phyloP scores from a whole-genome alignment of 2,797 vertebrate species.

The Melopsittacus undulatus region DNA sequence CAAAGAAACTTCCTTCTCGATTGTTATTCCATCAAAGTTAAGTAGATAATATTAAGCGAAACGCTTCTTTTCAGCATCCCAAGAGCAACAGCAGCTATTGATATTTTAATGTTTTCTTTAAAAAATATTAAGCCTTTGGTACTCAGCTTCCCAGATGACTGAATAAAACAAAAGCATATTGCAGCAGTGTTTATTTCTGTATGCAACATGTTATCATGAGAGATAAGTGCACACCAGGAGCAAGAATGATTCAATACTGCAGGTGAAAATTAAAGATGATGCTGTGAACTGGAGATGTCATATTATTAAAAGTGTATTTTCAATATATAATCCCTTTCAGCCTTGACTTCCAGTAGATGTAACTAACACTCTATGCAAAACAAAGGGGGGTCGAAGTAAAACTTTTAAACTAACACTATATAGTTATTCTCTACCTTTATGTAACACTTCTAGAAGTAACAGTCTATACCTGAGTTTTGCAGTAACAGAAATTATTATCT shows the following conservation, averaged over 20 bases:
- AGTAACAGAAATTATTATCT: neutral
- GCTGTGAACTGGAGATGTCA: neutral
- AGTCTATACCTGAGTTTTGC: neutral
- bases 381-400: neutral
- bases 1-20: constrained; percentile 9
- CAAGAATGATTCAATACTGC: neutral
- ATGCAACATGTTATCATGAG: neutral
- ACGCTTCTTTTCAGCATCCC: constrained; percentile 2
- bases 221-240: neutral
- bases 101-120: neutral
- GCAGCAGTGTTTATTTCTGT: neutral
- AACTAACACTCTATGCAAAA: neutral
- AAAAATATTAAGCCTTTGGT: neutral
- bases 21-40: constrained; percentile 40
- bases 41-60: constrained; percentile 18
- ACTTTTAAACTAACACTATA: neutral
- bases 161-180: neutral
- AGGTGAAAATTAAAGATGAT: neutral
- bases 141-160: neutral
- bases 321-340: neutral
- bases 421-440: neutral
- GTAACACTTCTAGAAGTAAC: neutral
- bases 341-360: neutral
- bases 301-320: neutral
- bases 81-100: neutral